These are phyloP conservation scores for Ecliptopera silaceata DNA, from an alignment of 2,888 invertebrate genomes.

Conservation along the genomic window DNA sequence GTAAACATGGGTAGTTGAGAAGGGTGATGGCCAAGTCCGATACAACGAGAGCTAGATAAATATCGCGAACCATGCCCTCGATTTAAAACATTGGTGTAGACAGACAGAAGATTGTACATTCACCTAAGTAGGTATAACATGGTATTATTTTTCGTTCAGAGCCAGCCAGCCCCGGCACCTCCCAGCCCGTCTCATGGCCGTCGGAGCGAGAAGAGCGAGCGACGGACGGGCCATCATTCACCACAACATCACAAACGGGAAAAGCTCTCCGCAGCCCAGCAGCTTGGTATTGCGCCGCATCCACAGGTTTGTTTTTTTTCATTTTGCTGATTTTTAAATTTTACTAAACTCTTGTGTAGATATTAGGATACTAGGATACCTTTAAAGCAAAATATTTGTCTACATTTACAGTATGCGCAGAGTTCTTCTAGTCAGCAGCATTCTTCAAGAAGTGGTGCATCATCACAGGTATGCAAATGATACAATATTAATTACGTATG, in stretches of 20 bases:
- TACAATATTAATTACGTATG: background rate
- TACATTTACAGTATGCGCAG: conserved; percentile 67
- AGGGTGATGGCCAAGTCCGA: too few relatives aligned
- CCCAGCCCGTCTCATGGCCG: conserved; percentile 76
- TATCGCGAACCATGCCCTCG: too few relatives aligned
- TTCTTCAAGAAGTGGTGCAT: conserved; percentile 63
- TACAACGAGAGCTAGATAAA: too few relatives aligned
- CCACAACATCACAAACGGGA: conserved; percentile 77
- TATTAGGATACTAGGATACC: too few relatives aligned
- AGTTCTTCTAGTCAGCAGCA: conserved; percentile 66
- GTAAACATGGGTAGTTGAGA: too few relatives aligned
- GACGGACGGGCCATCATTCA: conserved; percentile 74
- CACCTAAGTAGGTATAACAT: too few relatives aligned
- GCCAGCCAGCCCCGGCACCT: conserved; percentile 67
- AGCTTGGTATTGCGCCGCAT: conserved; percentile 74
- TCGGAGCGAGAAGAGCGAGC: conserved; percentile 71
- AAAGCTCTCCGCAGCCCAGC: conserved; percentile 78
- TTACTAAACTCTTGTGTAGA: too few relatives aligned
- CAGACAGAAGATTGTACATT: too few relatives aligned
- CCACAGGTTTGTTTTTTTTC: conserved; percentile 71
- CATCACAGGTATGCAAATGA: conserved; percentile 55
- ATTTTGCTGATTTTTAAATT: too few relatives aligned
- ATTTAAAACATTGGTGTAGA: too few relatives aligned
- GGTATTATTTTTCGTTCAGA: conserved; percentile 41
- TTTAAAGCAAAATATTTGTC: too few relatives aligned